Evolutionary conservation across 2,797 vertebrate genomes (phyloP), one percentile per base, ranked within the genome.

Genomic region (Amazonetta brasiliensis): DNA sequence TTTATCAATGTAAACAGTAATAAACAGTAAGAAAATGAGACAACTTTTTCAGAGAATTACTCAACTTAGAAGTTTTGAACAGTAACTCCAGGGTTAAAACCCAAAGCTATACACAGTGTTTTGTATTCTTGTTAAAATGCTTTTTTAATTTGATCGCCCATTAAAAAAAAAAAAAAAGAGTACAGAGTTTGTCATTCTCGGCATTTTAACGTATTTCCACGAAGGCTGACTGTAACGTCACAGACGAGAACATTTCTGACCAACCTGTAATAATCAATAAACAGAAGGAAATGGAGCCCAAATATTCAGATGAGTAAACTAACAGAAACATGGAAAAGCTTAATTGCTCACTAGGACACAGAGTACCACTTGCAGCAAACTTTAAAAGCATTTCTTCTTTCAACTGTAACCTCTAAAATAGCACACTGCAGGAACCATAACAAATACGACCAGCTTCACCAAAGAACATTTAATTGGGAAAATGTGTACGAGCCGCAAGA

Each of bases 381-480:
- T 93, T 81, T 39, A 80, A 94, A 91, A 56, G 9, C 55, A 79
- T 94, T 87, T 71, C 20, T 67, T 92, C 75, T 85, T 75, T 84
- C 74, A 80, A 86, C 68, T 89, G 63, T 82, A 92, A 56, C 76
- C 76, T 83, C 73, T 56, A 74, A 87, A 92, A 74, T 0, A 82
- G 68, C 64, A 84, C 44, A 41, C 74, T 83, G 73, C 59, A 58
- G 54, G 74, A 95, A 95, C 78, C 60, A 81, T 22, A 92, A 85
- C 77, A 93, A 94, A 93, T 72, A 89, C 81, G 64, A 76, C 31
- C n/a, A 90, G 52, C 60, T 86, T 81, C 66, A 50, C 71, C 77
- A 94, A 89, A 82, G 79, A 84, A 93, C 81, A 62, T 25, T 89
- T 92, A 92, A 87, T 83, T 83, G 64, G 39, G 63, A 92, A 96